Evolutionary conservation across 2,888 invertebrate genomes (phyloP), one percentile per base, ranked within the genome.

Genomic region (Punctoribates punctum): DNA sequence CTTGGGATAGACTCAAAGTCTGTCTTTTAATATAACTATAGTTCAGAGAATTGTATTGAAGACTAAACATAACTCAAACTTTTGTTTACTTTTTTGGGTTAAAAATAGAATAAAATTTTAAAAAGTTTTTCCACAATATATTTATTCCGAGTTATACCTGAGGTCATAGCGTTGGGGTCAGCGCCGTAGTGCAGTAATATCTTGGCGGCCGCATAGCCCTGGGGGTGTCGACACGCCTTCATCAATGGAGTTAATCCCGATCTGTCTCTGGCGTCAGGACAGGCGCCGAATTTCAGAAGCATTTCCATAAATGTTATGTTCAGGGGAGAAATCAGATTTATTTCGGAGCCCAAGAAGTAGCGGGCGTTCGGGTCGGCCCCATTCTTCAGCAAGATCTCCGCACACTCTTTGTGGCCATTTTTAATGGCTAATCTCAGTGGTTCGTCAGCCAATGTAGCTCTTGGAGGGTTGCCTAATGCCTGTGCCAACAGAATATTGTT

Each of bases 321-420:
- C 78, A 89, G 83, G 9, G 88, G 87, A 0, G 90, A 91, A 3
- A 94, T 90, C 82, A 94, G 86, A 84, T 94, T 94, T 82, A 96
- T 92, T 85, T 96, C 94, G 0, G 92, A 88, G 6, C 94, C 94
- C 83, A 93, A 91, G 85, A 94, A 94, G 84, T 94, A 93, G n/a
- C 92, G 88, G 82, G 93, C 92, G 85, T 95, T 94, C 6, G 94
- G 92, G 83, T 94, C 90, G 0, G 94, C 94, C 0, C 94, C 94
- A 80, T 90, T 88, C 81, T 93, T 90, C 38, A 94, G 85, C 2
- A 94, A 86, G 46, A 91, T 86, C 80, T 84, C 83, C 11, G 86
- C 86, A 77, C 87, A 86, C 73, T 86, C 86, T 82, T 90, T 90
- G 83, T 94, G 92, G 79, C 91, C 90, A 83, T 93, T 93, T 81